Base-by-base conservation (phyloP, 2,113 vertebrate genomes). In the Oostethus manadensis region DNA sequence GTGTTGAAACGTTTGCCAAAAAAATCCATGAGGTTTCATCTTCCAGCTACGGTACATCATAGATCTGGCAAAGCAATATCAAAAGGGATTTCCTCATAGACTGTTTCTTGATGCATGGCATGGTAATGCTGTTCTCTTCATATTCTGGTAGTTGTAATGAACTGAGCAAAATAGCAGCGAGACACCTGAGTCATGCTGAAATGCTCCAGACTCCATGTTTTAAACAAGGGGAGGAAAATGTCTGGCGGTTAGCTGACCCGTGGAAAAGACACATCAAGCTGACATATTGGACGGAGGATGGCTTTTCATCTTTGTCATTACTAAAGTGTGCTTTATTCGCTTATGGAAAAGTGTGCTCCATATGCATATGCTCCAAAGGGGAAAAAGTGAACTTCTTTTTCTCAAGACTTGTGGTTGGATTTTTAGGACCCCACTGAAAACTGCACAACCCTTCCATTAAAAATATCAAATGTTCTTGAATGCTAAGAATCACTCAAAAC, bases 221-320 rank as follows among this genome's bases (percentile, higher is more conserved):
- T 23, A 5, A 65, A 79, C 60, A 59, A 66, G 26, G 44, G 62
- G 57, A 66, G 77, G 74, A 82, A 65, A 71, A 58, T 0, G 66
- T 77, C 68, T 73, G 66, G 49, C 43, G 20, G 56, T 60, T 48
- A 56, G 73, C 68, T 78, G 73, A 72, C 64, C 80, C 23, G 74
- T 86, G 88, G 87, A 89, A 90, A 90, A 83, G 75, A 48, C 56
- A 65, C 71, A 65, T 80, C 75, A 71, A 71, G 84, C 64, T 38
- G 62, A 54, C 47, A 50, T 53, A 59, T 62, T 33, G 51, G 70
- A 35, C 62, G 57, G 48, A 47, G 49, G 62, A 20, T 75, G 69
- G 72, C 66, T 68, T 77, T 71, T 73, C 49, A 38, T 60, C 47
- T 44, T 68, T 64, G 75, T 88, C 78, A 80, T 76, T 38, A 68